Base-by-base conservation (phyloP, 2,888 invertebrate species). In the Melanargia galathea region DNA sequence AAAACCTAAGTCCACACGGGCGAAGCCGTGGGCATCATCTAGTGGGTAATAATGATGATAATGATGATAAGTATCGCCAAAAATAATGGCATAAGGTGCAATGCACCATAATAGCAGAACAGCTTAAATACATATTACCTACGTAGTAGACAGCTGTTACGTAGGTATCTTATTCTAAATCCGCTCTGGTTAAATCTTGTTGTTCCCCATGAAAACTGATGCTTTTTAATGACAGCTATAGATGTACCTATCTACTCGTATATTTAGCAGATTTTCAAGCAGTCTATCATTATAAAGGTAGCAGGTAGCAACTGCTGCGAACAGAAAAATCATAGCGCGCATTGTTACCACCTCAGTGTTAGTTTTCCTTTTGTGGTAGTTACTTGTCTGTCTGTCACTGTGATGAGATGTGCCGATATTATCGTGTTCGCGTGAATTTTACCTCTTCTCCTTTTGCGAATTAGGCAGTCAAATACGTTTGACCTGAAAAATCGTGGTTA, bases 291-390 rank as follows among this genome's bases (percentile, higher is more conserved):
- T 24, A 38, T 26, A 26, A 56, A 45, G 22, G 46, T 57, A 30
- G 4, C 48, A 48, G 16, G 20, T 45, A 46, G n/a, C n/a, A 16
- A 7, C 43, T 46, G 20, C 57, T 18, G 59, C 18, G 43, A 63
- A 57, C 16, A 49, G 57, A 65, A 61, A 60, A 66, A 66, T 62
- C 64, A 64, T 60, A 58, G 62, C 60, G 55, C 66, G 60, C 63
- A 58, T 60, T 65, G 62, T 62, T 52, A 43, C 16, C 16, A 68
- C 72, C 70, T 74, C 83, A 86, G 86, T 86, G 70, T 74, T 70
- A 71, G 76, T 79, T 77, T 79, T 77, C 73, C 79, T 69, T 72
- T 71, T 68, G 75, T 60, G 68, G 78, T 73, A 80, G 71, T 69
- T 73, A 71, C 79, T 77, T 70, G 82, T 79, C 73, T 54, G 56